A percentile compares a stretch with the other conserved stretches of the same genome.
Conservation (phyloP, 2,888 invertebrate species). For the Corythucha ciliata region DNA sequence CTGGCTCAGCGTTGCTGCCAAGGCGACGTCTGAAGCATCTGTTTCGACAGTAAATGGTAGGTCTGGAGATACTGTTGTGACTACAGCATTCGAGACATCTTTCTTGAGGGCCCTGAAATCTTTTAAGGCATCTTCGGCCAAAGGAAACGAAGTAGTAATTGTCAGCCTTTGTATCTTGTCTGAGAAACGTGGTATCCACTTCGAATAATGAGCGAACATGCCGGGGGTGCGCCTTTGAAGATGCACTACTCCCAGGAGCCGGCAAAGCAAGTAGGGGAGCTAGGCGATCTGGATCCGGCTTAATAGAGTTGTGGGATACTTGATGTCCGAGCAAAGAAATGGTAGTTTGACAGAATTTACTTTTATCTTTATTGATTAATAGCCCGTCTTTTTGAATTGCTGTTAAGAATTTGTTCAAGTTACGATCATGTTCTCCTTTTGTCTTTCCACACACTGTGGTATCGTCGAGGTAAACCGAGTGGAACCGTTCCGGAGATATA, state of each 20-base stretch:
- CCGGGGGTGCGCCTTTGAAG: neutral
- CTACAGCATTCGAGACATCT: neutral
- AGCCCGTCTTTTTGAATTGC: constrained; percentile 13
- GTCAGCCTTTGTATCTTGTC: neutral
- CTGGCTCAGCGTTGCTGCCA: constrained; percentile 21
- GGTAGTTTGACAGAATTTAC: constrained; percentile 8
- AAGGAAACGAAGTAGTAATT: neutral
- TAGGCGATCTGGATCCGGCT: constrained; percentile 12
- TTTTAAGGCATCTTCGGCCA: neutral
- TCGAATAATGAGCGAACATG: constrained; percentile 8
- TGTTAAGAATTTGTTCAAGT: neutral
- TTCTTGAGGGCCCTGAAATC: neutral
- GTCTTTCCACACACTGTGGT: constrained; percentile 10
- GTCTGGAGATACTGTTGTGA: neutral
- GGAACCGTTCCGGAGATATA: too few relatives aligned
- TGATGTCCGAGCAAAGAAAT: constrained; percentile 6
- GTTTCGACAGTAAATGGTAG: constrained; percentile 23
- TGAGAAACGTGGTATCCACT: neutral
- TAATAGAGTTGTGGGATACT: neutral
- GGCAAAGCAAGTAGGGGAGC: neutral
- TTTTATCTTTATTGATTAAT: constrained; percentile 18
- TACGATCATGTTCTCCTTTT: constrained; percentile 5
- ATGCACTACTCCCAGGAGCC: neutral
- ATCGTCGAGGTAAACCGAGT: constrained; percentile 22
- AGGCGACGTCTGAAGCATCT: constrained; percentile 18